These are phyloP conservation scores for Aphaenogaster floridana DNA, from an alignment of 1,140 invertebrate genomes.

Conservation along the genomic window DNA sequence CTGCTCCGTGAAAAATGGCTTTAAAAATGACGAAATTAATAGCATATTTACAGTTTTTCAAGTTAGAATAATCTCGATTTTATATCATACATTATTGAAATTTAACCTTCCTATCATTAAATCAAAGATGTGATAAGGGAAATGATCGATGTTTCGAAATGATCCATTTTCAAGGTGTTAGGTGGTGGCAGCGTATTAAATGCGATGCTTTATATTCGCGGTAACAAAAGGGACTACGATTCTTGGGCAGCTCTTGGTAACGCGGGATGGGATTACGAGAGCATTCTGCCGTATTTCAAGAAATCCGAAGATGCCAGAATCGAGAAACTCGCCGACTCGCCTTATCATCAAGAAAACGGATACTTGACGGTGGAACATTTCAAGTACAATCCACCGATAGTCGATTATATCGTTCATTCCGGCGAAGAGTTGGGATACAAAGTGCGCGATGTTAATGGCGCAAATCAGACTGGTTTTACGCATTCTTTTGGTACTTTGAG, in stretches of 20 bases:
- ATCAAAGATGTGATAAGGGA: not conserved
- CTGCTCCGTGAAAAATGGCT: not conserved
- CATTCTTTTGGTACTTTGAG: conserved; percentile 92
- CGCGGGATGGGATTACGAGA: conserved; percentile 91
- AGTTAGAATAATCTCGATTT: not conserved
- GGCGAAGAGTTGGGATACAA: conserved; percentile 91
- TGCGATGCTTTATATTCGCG: conserved; percentile 96
- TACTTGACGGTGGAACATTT: conserved; percentile 89
- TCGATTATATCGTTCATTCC: conserved; percentile 90
- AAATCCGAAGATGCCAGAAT: conserved; percentile 91
- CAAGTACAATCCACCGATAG: conserved; percentile 89
- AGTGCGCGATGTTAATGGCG: conserved; percentile 92
- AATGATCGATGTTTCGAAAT: not conserved
- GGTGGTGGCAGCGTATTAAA: conserved; percentile 95
- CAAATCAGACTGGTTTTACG: conserved; percentile 91
- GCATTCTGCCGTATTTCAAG: conserved; percentile 94
- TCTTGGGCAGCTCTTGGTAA: conserved; percentile 90
- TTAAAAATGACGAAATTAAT: conserved; percentile 2
- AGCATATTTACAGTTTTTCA: not conserved
- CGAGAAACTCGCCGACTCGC: conserved; percentile 87
- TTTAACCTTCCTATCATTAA: not conserved
- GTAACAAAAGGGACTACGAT: conserved; percentile 95
- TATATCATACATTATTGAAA: not conserved
- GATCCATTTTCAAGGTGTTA: conserved; percentile 78
- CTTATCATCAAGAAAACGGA: conserved; percentile 91